Conservation (phyloP, 2,797 vertebrate genomes). For the Molossus molossus region DNA sequence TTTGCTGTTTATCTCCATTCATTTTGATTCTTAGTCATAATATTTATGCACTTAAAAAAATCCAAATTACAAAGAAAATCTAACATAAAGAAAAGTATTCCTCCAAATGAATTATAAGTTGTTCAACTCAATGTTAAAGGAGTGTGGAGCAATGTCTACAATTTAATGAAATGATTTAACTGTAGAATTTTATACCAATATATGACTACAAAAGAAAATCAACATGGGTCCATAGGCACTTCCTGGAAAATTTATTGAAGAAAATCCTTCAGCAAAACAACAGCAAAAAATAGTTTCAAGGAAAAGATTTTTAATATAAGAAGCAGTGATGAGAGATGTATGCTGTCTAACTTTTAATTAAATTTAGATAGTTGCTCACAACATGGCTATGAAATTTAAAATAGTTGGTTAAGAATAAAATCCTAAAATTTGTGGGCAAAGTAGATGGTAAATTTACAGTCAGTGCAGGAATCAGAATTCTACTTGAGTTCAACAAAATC, state of each 20-base stretch:
- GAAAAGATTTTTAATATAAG: neutral
- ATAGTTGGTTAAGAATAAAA: neutral
- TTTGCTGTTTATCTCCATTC: neutral
- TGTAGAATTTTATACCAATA: neutral
- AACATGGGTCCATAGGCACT: neutral
- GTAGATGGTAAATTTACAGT: neutral
- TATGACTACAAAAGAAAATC: neutral
- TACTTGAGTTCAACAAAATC: neutral
- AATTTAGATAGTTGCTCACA: neutral
- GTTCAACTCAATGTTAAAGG: neutral
- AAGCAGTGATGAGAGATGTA: neutral
- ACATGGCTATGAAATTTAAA: neutral
- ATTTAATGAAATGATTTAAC: constrained; percentile 18
- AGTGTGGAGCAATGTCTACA: neutral
- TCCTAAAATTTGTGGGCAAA: neutral
- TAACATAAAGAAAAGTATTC: neutral
- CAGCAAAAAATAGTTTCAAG: neutral
- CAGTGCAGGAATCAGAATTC: neutral
- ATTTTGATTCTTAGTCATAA: neutral
- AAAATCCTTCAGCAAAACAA: neutral
- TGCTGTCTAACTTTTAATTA: neutral
- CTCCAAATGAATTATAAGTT: neutral
- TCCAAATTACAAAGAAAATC: constrained; percentile 40
- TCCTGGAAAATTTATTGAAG: neutral
- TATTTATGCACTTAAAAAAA: neutral